phyloP scores from a whole-genome alignment of 2,113 vertebrate species.

The Narcine bancroftii region DNA sequence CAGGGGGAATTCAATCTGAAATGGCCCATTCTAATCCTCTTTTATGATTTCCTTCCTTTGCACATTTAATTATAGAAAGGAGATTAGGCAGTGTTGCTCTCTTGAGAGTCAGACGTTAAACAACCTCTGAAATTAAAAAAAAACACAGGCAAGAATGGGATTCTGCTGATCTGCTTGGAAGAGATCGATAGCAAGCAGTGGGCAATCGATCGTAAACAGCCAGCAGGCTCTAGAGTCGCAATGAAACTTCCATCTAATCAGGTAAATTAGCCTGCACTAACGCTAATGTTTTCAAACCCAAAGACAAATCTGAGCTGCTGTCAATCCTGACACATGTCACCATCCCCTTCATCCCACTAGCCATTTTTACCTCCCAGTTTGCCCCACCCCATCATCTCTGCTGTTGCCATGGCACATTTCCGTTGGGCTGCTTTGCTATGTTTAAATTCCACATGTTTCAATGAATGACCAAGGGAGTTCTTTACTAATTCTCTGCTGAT shows the following conservation, averaged over 20 bases:
- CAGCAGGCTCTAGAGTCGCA: constrained; percentile 43
- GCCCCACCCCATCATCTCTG: no score
- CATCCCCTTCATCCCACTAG: neutral
- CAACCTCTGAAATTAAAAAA: constrained; percentile 63
- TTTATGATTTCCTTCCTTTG: constrained; percentile 68
- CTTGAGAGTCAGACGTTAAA: constrained; percentile 51
- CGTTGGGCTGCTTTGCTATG: no score
- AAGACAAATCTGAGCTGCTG: constrained; percentile 17
- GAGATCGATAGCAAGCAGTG: constrained; percentile 47
- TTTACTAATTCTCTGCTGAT: neutral
- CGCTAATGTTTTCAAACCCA: constrained; percentile 32
- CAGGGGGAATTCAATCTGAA: constrained; percentile 69
- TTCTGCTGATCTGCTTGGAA: constrained; percentile 46
- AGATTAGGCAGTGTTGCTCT: constrained; percentile 72
- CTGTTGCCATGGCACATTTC: neutral
- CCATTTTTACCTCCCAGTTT: neutral
- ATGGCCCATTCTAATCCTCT: constrained; percentile 78
- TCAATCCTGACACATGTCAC: neutral
- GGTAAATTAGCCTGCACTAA: constrained; percentile 40
- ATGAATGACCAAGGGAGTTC: neutral
- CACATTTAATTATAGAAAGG: constrained; percentile 84
- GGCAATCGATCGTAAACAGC: constrained; percentile 50
- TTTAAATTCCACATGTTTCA: neutral
- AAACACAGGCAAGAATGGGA: constrained; percentile 53
- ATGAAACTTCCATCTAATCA: constrained; percentile 45